These are phyloP conservation scores for Actinia equina DNA, from an alignment of 64 coral and sea anemone genomes.

Conservation along the genomic window DNA sequence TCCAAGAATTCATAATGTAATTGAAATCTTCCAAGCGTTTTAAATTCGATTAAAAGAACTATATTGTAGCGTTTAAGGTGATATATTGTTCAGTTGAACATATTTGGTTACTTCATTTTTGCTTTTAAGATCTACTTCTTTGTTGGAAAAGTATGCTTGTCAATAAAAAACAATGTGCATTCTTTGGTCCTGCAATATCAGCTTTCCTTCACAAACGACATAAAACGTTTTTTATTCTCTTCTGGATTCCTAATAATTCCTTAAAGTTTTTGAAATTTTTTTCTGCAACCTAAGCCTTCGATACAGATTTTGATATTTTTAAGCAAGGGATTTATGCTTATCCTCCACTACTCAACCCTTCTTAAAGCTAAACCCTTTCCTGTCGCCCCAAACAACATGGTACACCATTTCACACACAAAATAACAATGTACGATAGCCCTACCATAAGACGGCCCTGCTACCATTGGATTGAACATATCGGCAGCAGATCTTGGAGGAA, in stretches of 20 bases:
- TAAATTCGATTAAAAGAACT: background rate
- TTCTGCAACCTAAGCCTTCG: constrained; percentile 23
- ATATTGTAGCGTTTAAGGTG: background rate
- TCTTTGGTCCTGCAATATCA: background rate
- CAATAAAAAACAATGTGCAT: background rate
- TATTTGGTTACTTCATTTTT: background rate
- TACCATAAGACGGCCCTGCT: constrained; percentile 71
- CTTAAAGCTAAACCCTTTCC: constrained; percentile 42
- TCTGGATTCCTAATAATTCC: background rate
- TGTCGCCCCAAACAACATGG: constrained; percentile 23
- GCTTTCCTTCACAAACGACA: background rate
- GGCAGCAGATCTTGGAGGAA: constrained; percentile 63
- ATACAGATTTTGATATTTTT: constrained; percentile 34
- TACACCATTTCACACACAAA: constrained; percentile 18
- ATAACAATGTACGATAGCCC: constrained; percentile 31
- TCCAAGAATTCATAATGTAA: background rate
- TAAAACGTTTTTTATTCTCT: background rate
- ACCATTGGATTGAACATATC: constrained; percentile 90
- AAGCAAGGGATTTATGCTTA: constrained; percentile 30
- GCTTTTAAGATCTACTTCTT: background rate
- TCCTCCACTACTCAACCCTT: constrained; percentile 24
- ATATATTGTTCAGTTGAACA: background rate
- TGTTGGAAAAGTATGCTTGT: background rate
- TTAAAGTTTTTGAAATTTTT: background rate
- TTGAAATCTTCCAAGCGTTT: background rate